Percentiles rank a stretch among this genome's conserved stretches.
Conservation (phyloP, 2,113 vertebrate species). For the Antigone vipio region DNA sequence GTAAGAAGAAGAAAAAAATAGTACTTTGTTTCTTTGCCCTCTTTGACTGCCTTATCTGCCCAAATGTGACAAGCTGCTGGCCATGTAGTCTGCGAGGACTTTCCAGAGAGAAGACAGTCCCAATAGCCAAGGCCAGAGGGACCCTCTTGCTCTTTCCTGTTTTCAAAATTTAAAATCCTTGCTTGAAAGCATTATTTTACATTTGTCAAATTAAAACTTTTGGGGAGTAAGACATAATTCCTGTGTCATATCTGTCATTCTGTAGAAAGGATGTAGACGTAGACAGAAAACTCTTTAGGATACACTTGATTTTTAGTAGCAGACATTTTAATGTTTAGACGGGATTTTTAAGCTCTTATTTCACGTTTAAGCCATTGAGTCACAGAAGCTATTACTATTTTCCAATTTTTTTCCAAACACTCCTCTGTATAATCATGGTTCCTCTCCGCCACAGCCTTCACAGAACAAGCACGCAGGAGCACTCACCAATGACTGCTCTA, state of each 20-base stretch:
- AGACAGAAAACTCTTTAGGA: not conserved
- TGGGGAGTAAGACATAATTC: not conserved
- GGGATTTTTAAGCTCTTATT: not conserved
- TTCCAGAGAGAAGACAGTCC: not conserved
- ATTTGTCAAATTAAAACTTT: not conserved
- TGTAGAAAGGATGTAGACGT: not conserved
- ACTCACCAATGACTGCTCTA: not conserved
- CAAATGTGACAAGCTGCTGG: not conserved
- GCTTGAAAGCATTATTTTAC: not conserved
- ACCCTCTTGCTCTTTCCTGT: not conserved
- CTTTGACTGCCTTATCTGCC: not conserved
- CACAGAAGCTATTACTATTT: not conserved
- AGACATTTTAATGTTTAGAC: not conserved
- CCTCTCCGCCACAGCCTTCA: not conserved
- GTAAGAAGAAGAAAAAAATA: not conserved
- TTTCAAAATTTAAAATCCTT: not conserved
- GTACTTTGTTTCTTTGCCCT: not conserved
- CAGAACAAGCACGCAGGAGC: not conserved
- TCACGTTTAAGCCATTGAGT: not conserved
- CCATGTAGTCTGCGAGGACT: not conserved
- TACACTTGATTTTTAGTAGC: not conserved
- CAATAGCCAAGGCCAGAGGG: not conserved
- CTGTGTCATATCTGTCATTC: not conserved
- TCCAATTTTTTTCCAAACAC: not conserved
- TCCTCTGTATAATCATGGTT: not conserved